Base-by-base conservation (phyloP, 2,888 invertebrate genomes). In the Cyclophora punctaria region DNA sequence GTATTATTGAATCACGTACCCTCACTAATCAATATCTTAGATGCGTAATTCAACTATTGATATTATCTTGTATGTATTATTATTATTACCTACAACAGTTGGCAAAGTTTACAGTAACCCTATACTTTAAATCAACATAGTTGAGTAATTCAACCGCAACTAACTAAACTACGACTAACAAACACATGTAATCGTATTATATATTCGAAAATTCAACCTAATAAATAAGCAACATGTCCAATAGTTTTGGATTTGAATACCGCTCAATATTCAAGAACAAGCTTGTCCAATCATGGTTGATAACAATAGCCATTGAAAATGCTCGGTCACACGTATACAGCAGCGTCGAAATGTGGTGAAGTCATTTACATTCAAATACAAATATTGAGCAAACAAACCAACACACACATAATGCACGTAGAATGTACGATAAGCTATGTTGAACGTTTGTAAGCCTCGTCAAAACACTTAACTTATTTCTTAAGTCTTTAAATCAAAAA, bases 271-370 rank as follows among this genome's bases (percentile, higher is more conserved):
- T 50, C 56, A 60, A 59, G 64, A 62, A 66, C 67, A 63, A 71
- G 72, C 64, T 70, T 62, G 63, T 64, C 67, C 73, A 75, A 73
- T 74, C 73, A 72, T 57, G 53, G 59, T 49, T 50, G 64, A 54
- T 66, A 67, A 73, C 76, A 75, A 75, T 68, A 62, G 66, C 69
- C 55, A 71, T 73, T 73, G 73, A 69, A 67, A 67, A 63, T 64
- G 60, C 55, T 63, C 66, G 62, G 56, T 63, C 64, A 61, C 57
- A 63, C 66, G 69, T 59, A 63, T 56, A 48, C 55, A 48, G 49
- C 46, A 35, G 45, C 49, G 51, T 48, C 52, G 46, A 58, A 52
- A 50, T 51, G 57, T 53, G 50, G 56, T 58, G 59, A 50, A 48
- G 48, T 34, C 43, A 44, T 47, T 48, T 49, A 33, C 37, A 47